Evolutionary conservation across 2,888 invertebrate genomes (phyloP).

Genomic region (Perizoma affinitatum): DNA sequence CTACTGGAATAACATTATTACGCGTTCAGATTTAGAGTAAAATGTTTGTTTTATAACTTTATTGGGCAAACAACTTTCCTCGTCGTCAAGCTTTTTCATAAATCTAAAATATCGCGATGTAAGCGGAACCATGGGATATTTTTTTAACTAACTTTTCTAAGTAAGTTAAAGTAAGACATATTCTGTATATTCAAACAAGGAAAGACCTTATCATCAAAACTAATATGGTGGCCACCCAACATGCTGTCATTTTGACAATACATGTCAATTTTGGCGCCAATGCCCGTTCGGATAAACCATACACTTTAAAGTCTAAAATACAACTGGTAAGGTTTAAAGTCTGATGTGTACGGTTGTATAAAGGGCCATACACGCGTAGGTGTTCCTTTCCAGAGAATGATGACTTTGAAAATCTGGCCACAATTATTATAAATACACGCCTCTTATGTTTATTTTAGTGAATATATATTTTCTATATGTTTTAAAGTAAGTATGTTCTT

Average conservation of each 20-base stretch:
- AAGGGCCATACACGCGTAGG: slow-evolving; percentile 61
- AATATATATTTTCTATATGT: slow-evolving; percentile 49
- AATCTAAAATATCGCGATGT: neutral
- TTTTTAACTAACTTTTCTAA: no score
- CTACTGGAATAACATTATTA: slow-evolving; percentile 25
- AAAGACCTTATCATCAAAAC: slow-evolving; percentile 45
- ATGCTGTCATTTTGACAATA: slow-evolving; percentile 72
- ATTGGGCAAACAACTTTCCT: neutral
- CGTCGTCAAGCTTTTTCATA: neutral
- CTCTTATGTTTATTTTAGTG: slow-evolving; percentile 77
- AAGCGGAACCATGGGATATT: no score
- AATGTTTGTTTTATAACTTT: neutral
- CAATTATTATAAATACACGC: slow-evolving; percentile 80
- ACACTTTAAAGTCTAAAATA: slow-evolving; percentile 11
- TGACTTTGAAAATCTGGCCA: slow-evolving; percentile 69
- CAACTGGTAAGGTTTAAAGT: slow-evolving; percentile 43
- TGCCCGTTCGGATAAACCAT: slow-evolving; percentile 36
- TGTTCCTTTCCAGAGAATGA: slow-evolving; percentile 77
- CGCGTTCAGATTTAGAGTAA: slow-evolving; percentile 1
- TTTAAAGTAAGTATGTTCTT: neutral
- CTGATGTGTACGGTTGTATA: slow-evolving; percentile 3
- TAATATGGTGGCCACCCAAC: slow-evolving; percentile 71
- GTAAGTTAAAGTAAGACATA: no score
- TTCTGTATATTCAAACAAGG: neutral
- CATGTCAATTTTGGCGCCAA: slow-evolving; percentile 78